Evolutionary conservation across 2,113 vertebrate genomes (phyloP).

Genomic region (Cynocephalus volans): DNA sequence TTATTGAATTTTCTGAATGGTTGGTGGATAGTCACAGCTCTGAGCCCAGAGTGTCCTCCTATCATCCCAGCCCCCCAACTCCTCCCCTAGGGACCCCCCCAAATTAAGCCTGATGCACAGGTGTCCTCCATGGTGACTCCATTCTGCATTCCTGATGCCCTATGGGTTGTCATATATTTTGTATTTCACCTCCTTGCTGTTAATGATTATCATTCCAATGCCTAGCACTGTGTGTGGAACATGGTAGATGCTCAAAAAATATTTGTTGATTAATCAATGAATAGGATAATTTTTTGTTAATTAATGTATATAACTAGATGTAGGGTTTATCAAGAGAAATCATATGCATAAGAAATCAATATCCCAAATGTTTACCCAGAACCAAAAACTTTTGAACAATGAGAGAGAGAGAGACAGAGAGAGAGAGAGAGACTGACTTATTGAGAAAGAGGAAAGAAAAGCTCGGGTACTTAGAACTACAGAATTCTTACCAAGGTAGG

Average conservation of each 20-base stretch:
- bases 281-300: background rate
- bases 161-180: background rate
- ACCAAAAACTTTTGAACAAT: background rate
- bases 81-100: too few species aligned
- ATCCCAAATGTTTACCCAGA: background rate
- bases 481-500: constrained; percentile 73
- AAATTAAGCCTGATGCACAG: too few species aligned
- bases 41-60: too few species aligned
- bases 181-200: background rate
- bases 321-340: background rate
- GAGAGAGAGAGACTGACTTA: background rate
- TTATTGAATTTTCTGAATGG: too few species aligned
- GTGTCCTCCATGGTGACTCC: too few species aligned
- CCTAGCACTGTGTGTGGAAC: background rate
- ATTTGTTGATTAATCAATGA: background rate
- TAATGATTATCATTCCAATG: background rate
- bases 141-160: too few species aligned
- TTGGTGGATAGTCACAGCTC: background rate
- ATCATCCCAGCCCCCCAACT: background rate
- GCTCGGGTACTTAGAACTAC: constrained; percentile 23
- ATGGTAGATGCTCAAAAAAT: background rate
- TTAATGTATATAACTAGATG: background rate
- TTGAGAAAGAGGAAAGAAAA: constrained; percentile 34
- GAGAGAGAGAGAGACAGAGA: too few species aligned
- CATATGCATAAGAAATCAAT: background rate